phyloP scores from a whole-genome alignment of 2,113 vertebrate genomes.

The Charadrius vociferus region DNA sequence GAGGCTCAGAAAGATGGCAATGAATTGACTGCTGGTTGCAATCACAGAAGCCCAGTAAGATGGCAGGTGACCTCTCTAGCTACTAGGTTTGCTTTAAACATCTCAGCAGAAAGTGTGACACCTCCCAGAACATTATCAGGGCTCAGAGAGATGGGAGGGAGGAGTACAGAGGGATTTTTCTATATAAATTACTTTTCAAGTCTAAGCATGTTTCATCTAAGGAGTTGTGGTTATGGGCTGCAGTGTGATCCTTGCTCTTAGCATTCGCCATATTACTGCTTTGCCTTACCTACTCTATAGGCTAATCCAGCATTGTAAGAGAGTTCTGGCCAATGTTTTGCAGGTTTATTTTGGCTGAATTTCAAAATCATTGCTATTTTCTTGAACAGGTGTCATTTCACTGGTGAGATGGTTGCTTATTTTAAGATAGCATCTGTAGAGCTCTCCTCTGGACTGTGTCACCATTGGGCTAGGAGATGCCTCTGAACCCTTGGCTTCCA shows the following conservation, averaged over 20 bases:
- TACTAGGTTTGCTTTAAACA: neutral
- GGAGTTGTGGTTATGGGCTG: neutral
- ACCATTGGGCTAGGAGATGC: fast-evolving
- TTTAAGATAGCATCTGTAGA: neutral
- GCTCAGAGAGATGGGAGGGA: neutral
- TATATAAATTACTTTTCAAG: neutral
- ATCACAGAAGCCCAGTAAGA: neutral
- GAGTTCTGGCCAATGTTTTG: neutral
- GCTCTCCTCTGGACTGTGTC: neutral
- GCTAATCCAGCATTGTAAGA: neutral
- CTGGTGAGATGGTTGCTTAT: neutral
- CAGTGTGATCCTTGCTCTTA: neutral
- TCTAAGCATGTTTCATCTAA: neutral
- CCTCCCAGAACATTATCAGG: neutral
- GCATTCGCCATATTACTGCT: neutral
- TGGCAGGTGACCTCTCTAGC: neutral
- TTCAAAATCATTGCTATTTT: neutral
- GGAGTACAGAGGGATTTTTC: neutral
- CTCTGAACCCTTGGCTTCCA: neutral
- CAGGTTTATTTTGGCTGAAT: neutral
- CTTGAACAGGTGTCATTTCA: neutral
- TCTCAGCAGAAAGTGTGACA: neutral
- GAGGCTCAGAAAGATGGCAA: neutral
- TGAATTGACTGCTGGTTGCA: neutral
- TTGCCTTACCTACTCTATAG: neutral